Evolutionary conservation across 2,797 vertebrate species (phyloP), one percentile per base, ranked within the genome.

Genomic region (Sternarchorhynchus goeldii): DNA sequence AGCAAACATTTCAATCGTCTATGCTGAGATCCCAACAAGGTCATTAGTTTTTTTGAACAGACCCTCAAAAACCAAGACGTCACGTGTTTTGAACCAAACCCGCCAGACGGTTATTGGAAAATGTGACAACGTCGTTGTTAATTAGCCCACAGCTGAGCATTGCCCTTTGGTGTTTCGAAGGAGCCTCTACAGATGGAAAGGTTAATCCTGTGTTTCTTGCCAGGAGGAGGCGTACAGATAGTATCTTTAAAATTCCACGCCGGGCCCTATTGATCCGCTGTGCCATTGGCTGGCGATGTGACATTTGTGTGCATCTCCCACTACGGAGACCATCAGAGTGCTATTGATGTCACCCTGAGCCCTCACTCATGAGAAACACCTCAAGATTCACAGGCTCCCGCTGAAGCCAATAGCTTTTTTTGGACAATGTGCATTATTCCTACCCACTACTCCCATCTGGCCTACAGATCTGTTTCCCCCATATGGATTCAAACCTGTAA

Each of bases 141-240:
- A 92, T 93, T 91, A 91, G 91, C 88, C 89, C 89, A 90, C 85
- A 90, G 87, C 68, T 81, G 87, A 89, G 86, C 88, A 89, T 25
- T 90, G 89, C 87, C 91, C 91, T 93, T 91, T 91, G 88, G 89
- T 91, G 85, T 90, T 87, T 88, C 92, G 87, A 84, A 77, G 62
- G 82, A 84, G 87, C 88, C 86, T 77, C 86, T 85, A 90, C 80
- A 85, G 72, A 90, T 81, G 80, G 86, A 92, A 93, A 92, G 91
- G 92, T 93, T 93, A 92, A 92, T 92, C 90, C 93, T 89, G 84
- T 86, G 86, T 93, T 92, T 93, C 91, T 91, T 92, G 90, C 89
- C 90, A 92, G 89, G 89, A 89, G 88, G 90, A 91, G 89, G 91
- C 88, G 90, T 89, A 89, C 89, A 85, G 91, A 93, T 91, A 90